Base-by-base conservation (phyloP, 2,797 vertebrate genomes). In the Enteromius thamalakanensis region DNA sequence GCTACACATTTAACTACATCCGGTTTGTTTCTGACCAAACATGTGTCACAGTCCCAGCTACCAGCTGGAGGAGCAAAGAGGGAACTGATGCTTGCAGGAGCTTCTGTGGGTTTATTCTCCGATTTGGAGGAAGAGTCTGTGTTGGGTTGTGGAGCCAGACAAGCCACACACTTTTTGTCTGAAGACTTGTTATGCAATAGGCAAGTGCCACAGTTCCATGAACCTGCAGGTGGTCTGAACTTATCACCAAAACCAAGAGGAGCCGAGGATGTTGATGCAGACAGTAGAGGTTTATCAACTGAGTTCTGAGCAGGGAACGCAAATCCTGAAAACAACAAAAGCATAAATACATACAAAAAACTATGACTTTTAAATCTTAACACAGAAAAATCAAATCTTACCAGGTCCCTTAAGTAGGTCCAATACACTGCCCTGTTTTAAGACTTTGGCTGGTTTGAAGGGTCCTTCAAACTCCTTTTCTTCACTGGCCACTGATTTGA, bases 11-110 rank as follows among this genome's bases (percentile, higher is more conserved):
- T 99, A 42, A 96, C 93, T 21, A 92, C 95, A 82, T 99, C 98
- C 0, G 96, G 91, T 91, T 97, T 99, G 92, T 99, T 99, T 65
- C 92, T 94, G 70, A 99, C 97, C 85, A 99, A 93, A 92, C 98
- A 99, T 1, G 97, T 99, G 87, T 99, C 98, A 89, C 98, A 99
- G 55, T 98, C 97, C 98, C 98, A 99, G 0, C 90, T 96, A 83
- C 94, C 97, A 42, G 92, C 86, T 29, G 93, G 89, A 74, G 94
- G 89, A 89, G 96, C 94, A 87, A 97, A 97, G 81, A 92, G 85
- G n/a, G 88, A 74, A 42, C 88, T 86, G 32, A 88, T 65, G 40
- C 79, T 90, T 42, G 79, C 75, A 7, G 83, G 17, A 37, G 81
- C 3, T 1, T 84, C 21, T 23, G 88, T 80, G 23, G 91, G 77